These are phyloP conservation scores for Macquaria ambigua DNA, from an alignment of 2,113 vertebrate species.

Conservation along the genomic window DNA sequence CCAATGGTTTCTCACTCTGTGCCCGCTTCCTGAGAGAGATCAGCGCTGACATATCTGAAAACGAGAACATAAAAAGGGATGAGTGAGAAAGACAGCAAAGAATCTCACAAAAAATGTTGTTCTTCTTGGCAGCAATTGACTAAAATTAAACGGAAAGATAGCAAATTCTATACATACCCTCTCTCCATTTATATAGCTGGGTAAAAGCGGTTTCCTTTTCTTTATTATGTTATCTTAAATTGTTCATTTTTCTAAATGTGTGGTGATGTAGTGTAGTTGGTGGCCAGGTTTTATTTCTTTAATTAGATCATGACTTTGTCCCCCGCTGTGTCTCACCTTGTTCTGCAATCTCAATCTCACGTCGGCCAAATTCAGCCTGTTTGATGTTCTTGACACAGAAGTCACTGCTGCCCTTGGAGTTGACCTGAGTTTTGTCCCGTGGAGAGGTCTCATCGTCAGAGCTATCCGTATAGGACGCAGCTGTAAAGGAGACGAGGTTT, in stretches of 20 bases:
- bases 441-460: constrained; percentile 96
- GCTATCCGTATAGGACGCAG: constrained; percentile 95
- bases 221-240: neutral
- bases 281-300: neutral
- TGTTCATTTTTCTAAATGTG: neutral
- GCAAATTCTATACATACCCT: neutral
- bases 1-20: constrained; percentile 97
- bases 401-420: constrained; percentile 94
- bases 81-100: constrained; percentile 12
- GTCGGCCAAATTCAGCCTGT: constrained; percentile 94
- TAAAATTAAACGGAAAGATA: neutral
- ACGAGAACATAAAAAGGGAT: constrained; percentile 18
- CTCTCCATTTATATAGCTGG: neutral
- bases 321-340: constrained; percentile 85
- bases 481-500: constrained; percentile 64
- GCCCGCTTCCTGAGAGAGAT: constrained; percentile 98
- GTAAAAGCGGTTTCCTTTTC: neutral
- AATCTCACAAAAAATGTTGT: neutral
- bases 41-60: constrained; percentile 96
- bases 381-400: constrained; percentile 99
- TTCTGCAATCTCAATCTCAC: constrained; percentile 96
- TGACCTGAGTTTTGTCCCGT: constrained; percentile 93
- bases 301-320: neutral
- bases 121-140: neutral
- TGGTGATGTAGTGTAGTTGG: neutral